Conservation (phyloP, 2,888 invertebrate species). For the Nemotelus nigrinus region DNA sequence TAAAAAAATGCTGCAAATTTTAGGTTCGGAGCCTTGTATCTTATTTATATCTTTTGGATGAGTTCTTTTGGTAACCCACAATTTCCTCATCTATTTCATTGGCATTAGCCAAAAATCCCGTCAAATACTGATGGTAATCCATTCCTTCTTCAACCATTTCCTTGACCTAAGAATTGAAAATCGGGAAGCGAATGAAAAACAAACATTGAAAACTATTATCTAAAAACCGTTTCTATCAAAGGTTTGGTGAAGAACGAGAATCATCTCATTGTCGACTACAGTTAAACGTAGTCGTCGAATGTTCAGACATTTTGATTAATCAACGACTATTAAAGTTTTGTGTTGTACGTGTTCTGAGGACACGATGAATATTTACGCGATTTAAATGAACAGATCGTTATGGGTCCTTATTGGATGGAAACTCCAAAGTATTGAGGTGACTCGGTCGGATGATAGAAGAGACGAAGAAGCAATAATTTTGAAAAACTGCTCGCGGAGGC, state of each 20-base stretch:
- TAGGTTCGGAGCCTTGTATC: no score
- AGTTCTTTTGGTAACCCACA: no score
- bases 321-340: constrained; percentile 62
- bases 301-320: constrained; percentile 61
- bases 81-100: no score
- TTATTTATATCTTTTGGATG: no score
- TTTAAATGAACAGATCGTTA: constrained; percentile 57
- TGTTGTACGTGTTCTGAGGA: constrained; percentile 18
- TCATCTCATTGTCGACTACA: constrained; percentile 33
- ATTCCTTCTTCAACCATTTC: neutral
- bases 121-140: no score
- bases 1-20: no score
- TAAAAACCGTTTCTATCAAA: neutral
- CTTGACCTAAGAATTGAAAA: neutral
- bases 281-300: constrained; percentile 50
- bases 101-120: no score
- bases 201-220: constrained; percentile 27
- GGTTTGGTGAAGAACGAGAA: neutral
- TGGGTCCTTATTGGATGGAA: constrained; percentile 28
- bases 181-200: neutral
- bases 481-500: neutral
- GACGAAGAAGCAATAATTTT: constrained; percentile 1
- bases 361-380: constrained; percentile 59
- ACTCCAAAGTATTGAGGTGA: constrained; percentile 2
- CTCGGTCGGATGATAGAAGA: neutral